phyloP scores from a whole-genome alignment of 2,797 vertebrate genomes.

The Hydrocynus forskahlii region DNA sequence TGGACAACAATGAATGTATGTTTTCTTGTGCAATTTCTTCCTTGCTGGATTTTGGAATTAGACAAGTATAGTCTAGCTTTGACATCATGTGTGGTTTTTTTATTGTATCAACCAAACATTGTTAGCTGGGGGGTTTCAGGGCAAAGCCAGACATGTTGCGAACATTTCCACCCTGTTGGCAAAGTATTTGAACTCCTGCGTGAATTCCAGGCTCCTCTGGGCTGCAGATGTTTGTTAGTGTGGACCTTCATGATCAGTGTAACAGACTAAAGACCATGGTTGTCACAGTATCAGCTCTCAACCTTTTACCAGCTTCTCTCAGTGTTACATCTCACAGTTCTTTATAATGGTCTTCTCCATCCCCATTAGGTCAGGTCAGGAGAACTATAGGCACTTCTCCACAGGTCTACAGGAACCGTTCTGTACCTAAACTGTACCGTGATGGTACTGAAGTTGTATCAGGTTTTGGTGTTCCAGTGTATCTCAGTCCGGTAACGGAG shows the following conservation, averaged over 20 bases:
- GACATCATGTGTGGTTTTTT: not conserved
- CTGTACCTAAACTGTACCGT: too few relatives aligned
- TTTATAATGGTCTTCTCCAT: too few relatives aligned
- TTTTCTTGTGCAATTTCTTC: not conserved
- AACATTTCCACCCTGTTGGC: not conserved
- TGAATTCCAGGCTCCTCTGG: not conserved
- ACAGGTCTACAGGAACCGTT: too few relatives aligned
- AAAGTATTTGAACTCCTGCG: not conserved
- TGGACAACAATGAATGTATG: not conserved
- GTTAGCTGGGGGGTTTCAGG: not conserved
- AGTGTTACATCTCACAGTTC: too few relatives aligned
- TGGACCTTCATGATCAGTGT: too few relatives aligned
- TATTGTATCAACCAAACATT: too few relatives aligned
- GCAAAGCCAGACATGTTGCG: not conserved
- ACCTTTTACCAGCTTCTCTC: too few relatives aligned
- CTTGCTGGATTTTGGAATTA: not conserved
- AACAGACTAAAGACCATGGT: not conserved
- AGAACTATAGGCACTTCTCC: too few relatives aligned
- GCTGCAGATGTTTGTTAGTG: not conserved
- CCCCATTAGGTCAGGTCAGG: too few relatives aligned
- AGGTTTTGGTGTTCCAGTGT: too few relatives aligned
- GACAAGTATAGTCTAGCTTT: not conserved
- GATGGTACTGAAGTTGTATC: too few relatives aligned
- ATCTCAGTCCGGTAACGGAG: too few relatives aligned
- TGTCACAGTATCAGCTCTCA: not conserved